Evolutionary conservation across 2,888 invertebrate species (phyloP).

Genomic region (Polylopha cassiicola): DNA sequence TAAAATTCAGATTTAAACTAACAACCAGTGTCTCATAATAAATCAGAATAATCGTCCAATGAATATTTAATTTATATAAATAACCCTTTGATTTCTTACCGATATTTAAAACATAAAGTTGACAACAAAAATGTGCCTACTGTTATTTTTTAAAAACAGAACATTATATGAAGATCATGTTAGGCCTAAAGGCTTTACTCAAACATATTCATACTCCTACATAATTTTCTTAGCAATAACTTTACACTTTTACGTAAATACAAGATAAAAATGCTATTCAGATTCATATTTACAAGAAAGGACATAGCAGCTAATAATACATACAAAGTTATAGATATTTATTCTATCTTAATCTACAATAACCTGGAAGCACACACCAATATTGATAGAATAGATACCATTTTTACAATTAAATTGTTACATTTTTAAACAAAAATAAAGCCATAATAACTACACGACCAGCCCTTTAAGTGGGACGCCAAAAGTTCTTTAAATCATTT

Average conservation of each 20-base stretch:
- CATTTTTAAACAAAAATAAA: conserved; percentile 25
- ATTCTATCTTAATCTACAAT: conserved; percentile 57
- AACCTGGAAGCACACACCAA: conserved; percentile 75
- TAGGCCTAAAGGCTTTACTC: conserved; percentile 16
- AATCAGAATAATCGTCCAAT: no score
- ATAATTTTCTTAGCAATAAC: conserved; percentile 13
- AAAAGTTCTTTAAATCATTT: no score
- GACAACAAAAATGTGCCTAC: no score
- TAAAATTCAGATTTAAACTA: no score
- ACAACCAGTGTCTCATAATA: no score
- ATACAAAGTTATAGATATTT: conserved; percentile 27
- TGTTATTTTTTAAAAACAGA: no score
- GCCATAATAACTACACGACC: not conserved
- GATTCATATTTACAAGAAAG: conserved; percentile 60
- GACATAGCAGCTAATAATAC: conserved; percentile 29
- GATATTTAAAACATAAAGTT: no score
- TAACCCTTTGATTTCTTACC: no score
- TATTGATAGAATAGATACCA: conserved; percentile 40
- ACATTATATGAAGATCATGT: no score
- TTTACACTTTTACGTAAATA: conserved; percentile 33
- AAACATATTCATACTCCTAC: not conserved
- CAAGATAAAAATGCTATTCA: conserved; percentile 68
- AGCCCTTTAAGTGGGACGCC: no score
- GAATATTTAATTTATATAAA: no score
- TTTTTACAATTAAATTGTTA: conserved; percentile 22